phyloP scores from a whole-genome alignment of 2,888 invertebrate genomes.

The Emesis furor region DNA sequence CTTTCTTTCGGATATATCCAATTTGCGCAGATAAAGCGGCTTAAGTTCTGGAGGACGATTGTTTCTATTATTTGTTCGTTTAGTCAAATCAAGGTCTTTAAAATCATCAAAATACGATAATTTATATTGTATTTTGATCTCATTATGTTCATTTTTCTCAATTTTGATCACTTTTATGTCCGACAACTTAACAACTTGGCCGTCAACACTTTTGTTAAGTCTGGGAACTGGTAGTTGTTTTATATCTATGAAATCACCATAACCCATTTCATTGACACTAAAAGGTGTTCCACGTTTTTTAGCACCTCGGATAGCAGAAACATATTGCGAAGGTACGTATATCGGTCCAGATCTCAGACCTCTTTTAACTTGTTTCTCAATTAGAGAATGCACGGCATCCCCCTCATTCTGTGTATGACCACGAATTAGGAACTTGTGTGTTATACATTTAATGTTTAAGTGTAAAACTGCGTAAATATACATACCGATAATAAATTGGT shows the following conservation, averaged over 20 bases:
- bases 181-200: no score
- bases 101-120: no score
- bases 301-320: constrained; percentile 15
- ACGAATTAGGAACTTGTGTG: constrained; percentile 46
- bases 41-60: no score
- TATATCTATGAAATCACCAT: no score
- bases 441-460: constrained; percentile 28
- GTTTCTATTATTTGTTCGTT: no score
- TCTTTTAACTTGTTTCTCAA: constrained; percentile 43
- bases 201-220: no score
- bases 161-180: no score
- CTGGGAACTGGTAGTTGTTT: no score
- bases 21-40: neutral
- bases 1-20: constrained; percentile 43
- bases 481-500: constrained; percentile 21
- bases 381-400: constrained; percentile 35
- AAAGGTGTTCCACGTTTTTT: constrained; percentile 55
- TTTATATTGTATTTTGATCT: no score
- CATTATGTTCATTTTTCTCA: no score
- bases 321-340: constrained; percentile 37
- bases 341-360: constrained; percentile 31
- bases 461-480: constrained; percentile 28
- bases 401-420: constrained; percentile 44
- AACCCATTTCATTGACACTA: neutral
- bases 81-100: no score